phyloP scores from a whole-genome alignment of 1,140 invertebrate genomes.

The Trachymyrmex cornetzi region DNA sequence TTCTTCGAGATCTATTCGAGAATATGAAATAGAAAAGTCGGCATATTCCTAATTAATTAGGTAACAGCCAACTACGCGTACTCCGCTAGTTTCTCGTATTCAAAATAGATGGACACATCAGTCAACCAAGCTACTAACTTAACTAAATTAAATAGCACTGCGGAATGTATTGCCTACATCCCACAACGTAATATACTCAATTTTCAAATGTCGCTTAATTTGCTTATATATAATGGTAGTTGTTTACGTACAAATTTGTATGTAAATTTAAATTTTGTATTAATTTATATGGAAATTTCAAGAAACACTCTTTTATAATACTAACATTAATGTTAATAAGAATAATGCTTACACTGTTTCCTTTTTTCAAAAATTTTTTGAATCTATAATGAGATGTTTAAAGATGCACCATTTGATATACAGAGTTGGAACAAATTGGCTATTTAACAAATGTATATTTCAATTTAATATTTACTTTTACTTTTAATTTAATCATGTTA shows the following conservation, averaged over 20 bases:
- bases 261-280: constrained; percentile 26
- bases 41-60: constrained; percentile 28
- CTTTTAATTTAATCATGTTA: too few relatives aligned
- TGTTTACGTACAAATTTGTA: constrained; percentile 9
- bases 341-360: neutral
- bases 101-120: neutral
- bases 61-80: neutral
- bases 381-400: neutral
- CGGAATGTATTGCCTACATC: neutral
- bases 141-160: constrained; percentile 16
- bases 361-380: neutral
- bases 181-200: neutral
- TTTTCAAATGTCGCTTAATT: constrained; percentile 7
- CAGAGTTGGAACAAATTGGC: neutral
- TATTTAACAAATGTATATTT: neutral
- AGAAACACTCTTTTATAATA: neutral
- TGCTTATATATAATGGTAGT: constrained; percentile 7
- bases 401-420: constrained; percentile 1
- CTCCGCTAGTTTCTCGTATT: neutral
- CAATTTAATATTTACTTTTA: neutral
- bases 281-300: constrained; percentile 24
- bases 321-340: neutral
- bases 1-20: neutral
- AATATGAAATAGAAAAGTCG: constrained; percentile 21
- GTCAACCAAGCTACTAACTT: constrained; percentile 6